A percentile compares a stretch with the other conserved stretches of the same genome.
These are phyloP conservation scores for Penaeus vannamei DNA, from an alignment of 1,140 invertebrate species.

Conservation along the genomic window DNA sequence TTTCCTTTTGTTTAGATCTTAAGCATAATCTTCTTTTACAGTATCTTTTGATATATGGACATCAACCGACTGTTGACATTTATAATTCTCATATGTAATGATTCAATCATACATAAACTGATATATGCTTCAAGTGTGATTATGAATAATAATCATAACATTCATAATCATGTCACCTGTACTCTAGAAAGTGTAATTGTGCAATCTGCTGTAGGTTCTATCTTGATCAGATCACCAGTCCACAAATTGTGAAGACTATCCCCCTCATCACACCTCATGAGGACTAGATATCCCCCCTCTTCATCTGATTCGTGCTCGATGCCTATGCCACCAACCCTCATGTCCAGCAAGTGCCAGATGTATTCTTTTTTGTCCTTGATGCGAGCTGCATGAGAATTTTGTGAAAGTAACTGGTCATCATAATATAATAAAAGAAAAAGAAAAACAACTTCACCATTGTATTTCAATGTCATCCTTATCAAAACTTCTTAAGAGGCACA, in stretches of 20 bases:
- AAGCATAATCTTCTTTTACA: too few species aligned
- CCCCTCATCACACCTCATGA: conserved; percentile 70
- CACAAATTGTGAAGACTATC: conserved; percentile 40
- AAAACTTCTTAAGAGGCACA: conserved; percentile 38
- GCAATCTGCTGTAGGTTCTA: conserved; percentile 74
- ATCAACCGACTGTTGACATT: too few species aligned
- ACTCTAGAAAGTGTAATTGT: conserved; percentile 71
- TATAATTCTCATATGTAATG: too few species aligned
- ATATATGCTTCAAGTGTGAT: neutral
- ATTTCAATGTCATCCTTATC: conserved; percentile 6
- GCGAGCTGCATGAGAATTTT: conserved; percentile 49
- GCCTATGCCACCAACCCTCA: conserved; percentile 63
- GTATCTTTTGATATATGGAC: too few species aligned
- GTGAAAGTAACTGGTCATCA: neutral
- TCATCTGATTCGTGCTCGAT: conserved; percentile 51
- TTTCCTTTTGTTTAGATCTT: neutral
- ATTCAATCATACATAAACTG: too few species aligned
- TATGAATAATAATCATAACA: neutral
- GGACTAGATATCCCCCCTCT: conserved; percentile 71
- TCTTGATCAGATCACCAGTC: conserved; percentile 70
- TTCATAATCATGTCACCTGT: conserved; percentile 25
- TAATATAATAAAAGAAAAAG: neutral
- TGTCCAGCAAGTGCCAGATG: conserved; percentile 69
- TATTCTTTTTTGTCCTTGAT: conserved; percentile 67
- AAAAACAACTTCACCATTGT: neutral